A percentile compares a stretch with the other conserved stretches of the same genome.
Conservation (phyloP, 2,113 vertebrate species). For the Grammomys surdaster region DNA sequence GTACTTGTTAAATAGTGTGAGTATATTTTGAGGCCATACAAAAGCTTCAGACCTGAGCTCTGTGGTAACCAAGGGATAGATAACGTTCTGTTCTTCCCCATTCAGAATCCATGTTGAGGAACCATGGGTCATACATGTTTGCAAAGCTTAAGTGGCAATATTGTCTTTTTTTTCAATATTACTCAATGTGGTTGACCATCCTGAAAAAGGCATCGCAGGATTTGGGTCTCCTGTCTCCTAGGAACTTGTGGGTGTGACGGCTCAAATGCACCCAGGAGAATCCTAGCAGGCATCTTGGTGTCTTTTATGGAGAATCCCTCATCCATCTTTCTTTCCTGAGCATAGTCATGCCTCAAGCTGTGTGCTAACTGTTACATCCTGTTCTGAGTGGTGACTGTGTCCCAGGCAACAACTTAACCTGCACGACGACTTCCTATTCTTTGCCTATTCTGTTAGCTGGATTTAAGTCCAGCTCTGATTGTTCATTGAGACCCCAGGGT, state of each 20-base stretch:
- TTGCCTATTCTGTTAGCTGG: background rate
- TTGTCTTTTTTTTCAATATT: background rate
- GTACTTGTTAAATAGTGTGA: background rate
- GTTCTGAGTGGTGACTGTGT: background rate
- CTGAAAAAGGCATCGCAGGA: background rate
- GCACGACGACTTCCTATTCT: background rate
- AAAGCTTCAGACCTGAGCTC: background rate
- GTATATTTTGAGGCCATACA: background rate
- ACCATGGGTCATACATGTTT: background rate
- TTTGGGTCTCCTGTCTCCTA: background rate
- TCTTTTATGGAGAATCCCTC: background rate
- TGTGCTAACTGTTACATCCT: fast-evolving
- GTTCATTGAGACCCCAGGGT: background rate
- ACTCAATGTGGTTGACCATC: too few species aligned
- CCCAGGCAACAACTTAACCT: background rate
- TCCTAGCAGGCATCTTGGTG: fast-evolving
- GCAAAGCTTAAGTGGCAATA: background rate
- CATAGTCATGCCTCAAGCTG: background rate
- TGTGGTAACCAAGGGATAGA: background rate
- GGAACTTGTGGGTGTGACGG: background rate
- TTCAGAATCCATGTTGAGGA: background rate
- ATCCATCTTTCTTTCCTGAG: fast-evolving
- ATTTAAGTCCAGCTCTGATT: background rate
- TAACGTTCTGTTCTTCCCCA: background rate
- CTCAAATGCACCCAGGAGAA: background rate